Evolutionary conservation across 2,797 vertebrate species (phyloP), one percentile per base, ranked within the genome.

Genomic region (Mallotus villosus): DNA sequence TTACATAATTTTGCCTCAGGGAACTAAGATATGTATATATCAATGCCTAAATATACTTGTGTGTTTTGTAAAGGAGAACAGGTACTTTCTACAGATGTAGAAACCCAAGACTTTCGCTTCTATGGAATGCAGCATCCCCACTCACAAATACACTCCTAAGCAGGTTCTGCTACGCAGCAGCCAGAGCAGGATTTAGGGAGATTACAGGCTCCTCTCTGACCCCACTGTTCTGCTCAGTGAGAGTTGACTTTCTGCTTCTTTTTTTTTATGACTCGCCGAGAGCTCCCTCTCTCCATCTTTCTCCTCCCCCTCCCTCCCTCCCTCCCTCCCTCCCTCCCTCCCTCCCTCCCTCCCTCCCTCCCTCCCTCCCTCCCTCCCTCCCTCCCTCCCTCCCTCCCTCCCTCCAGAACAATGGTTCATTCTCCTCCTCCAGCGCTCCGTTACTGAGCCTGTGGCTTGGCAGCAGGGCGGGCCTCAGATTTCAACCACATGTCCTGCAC

Each of bases 401-500:
- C 92, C 78, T 81, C 86, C 83, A 84, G 93, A 95, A 96, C 95
- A 96, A 96, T 94, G 92, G 88, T 89, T 93, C 91, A 88, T 93
- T 95, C 93, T 94, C 92, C 87, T 90, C 82, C 88, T 90, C 94
- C 94, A 94, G 91, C 82, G 83, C 89, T 93, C 79, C 85, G 90
- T 93, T 95, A 94, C 93, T 70, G 92, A 92, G 87, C 90, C 91
- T 95, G 93, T 86, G 95, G 95, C 94, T 96, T 97, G 96, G 95
- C 95, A 96, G 92, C 68, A 85, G 82, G 70, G 87, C 77, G 41
- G 78, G 87, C 93, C 92, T 96, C 94, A 91, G 92, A 96, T 97
- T 97, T 96, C 95, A 96, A 95, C 95, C 96, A 97, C 96, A 97
- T 98, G 96, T 94, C 94, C 94, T 92, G 89, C 17, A 87, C 91